Percentiles rank a stretch among this genome's conserved stretches.
Evolutionary conservation across 30 jellyfish, hydroid and myxozoan species (phyloP).

Genomic region (Haliclystus octoradiatus): DNA sequence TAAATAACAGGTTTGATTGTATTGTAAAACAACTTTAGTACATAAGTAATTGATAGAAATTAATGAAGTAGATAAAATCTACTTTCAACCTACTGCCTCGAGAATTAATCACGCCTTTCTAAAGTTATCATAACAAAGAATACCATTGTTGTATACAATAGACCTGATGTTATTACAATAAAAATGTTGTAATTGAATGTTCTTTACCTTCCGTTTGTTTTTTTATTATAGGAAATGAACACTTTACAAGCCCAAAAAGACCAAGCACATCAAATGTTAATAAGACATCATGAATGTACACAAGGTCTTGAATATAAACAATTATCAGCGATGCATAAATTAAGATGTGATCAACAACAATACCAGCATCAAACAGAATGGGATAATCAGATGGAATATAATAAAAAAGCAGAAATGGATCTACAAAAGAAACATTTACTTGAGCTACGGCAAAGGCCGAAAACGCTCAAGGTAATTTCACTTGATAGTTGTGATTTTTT

Average conservation of each 20-base stretch:
- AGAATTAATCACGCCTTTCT: too few relatives aligned
- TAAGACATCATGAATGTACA: constrained; percentile 96
- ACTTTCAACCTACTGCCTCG: too few relatives aligned
- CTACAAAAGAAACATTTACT: constrained; percentile 90
- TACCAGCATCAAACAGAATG: constrained; percentile 92
- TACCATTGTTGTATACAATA: too few relatives aligned
- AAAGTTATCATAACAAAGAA: too few relatives aligned
- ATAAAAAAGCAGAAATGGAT: constrained; percentile 96
- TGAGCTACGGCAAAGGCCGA: constrained; percentile 94
- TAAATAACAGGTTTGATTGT: too few relatives aligned
- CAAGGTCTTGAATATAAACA: constrained; percentile 91
- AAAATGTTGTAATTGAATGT: too few relatives aligned
- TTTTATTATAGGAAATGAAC: constrained; percentile 98
- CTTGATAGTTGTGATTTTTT: too few relatives aligned
- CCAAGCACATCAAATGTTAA: constrained; percentile 92
- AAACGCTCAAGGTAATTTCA: constrained; percentile 63
- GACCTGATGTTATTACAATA: too few relatives aligned
- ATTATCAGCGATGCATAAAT: constrained; percentile 73
- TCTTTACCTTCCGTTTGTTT: too few relatives aligned
- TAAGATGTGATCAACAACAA: constrained; percentile 87
- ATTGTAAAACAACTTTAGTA: too few relatives aligned
- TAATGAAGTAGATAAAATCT: too few relatives aligned
- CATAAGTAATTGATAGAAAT: too few relatives aligned
- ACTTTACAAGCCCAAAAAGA: constrained; percentile 95
- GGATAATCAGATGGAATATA: constrained; percentile 96